phyloP scores from a whole-genome alignment of 1,140 invertebrate species.

The Drosophila bocqueti region DNA sequence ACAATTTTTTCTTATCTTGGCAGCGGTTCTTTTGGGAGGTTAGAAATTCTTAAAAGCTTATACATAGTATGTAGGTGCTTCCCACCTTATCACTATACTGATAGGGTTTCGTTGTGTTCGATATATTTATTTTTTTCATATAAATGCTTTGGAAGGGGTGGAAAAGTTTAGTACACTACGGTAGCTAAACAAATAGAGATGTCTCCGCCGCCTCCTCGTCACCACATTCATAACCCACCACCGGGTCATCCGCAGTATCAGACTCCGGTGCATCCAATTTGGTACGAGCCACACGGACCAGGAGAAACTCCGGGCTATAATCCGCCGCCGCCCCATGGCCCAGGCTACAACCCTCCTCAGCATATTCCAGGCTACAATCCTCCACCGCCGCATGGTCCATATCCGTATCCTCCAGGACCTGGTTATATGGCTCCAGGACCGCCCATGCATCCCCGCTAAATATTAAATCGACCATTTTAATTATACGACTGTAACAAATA shows the following conservation, averaged over 20 bases:
- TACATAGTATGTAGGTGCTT: not conserved
- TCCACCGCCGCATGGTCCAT: slow-evolving; percentile 27
- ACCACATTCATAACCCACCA: slow-evolving; percentile 16
- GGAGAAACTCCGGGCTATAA: slow-evolving; percentile 5
- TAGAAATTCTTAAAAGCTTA: slow-evolving; percentile 5
- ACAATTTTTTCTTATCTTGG: not conserved
- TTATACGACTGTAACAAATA: not conserved
- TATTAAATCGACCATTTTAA: not conserved
- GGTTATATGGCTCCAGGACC: slow-evolving; percentile 32
- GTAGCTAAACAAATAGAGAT: slow-evolving; percentile 17
- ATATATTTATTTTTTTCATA: slow-evolving; percentile 7
- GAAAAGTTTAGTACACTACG: not conserved
- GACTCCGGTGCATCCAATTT: slow-evolving; percentile 30
- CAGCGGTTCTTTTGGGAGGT: not conserved
- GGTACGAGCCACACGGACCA: slow-evolving; percentile 14
- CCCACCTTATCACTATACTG: slow-evolving; percentile 12
- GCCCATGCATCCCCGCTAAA: slow-evolving; percentile 34
- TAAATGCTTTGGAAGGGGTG: slow-evolving; percentile 4
- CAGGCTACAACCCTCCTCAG: slow-evolving; percentile 13
- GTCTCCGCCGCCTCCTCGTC: slow-evolving; percentile 24
- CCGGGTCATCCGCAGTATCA: slow-evolving; percentile 30
- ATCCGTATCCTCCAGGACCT: slow-evolving; percentile 17
- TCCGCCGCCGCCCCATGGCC: slow-evolving; percentile 20
- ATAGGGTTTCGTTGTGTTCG: not conserved
- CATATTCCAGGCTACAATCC: slow-evolving; percentile 14